Conservation (phyloP, 2,797 vertebrate genomes). For the Oreonectes daqikongensis region DNA sequence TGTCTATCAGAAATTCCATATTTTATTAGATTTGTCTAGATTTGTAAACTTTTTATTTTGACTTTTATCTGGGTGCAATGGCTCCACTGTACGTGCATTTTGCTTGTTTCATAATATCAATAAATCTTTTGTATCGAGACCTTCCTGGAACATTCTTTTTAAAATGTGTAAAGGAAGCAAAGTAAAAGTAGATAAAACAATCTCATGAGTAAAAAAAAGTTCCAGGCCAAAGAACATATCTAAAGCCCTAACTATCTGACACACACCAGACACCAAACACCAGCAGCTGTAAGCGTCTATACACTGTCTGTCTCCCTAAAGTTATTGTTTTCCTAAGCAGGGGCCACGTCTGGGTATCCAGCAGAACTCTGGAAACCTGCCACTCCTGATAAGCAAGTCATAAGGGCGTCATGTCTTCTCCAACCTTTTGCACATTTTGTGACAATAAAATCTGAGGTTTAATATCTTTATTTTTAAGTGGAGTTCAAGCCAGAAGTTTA, state of each 20-base stretch:
- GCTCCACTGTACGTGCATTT: background rate
- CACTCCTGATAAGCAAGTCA: background rate
- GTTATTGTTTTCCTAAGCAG: constrained; percentile 25
- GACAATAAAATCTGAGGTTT: too few species aligned
- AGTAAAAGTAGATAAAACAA: background rate
- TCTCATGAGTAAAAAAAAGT: background rate
- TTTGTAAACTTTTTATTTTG: too few species aligned
- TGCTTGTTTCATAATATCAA: background rate
- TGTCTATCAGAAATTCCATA: too few species aligned
- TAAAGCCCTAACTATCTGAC: constrained; percentile 9
- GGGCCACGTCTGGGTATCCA: constrained; percentile 6
- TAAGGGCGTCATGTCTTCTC: background rate
- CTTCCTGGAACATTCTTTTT: background rate
- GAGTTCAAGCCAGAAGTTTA: too few species aligned
- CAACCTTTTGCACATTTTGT: background rate
- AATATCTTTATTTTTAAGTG: too few species aligned
- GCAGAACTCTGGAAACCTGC: constrained; percentile 1
- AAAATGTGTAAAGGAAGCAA: background rate
- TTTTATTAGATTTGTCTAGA: too few species aligned
- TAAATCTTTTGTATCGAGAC: background rate
- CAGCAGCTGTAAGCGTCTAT: constrained; percentile 5
- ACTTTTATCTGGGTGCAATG: too few species aligned
- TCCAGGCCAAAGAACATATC: constrained; percentile 19
- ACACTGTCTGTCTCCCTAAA: constrained; percentile 25
- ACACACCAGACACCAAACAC: constrained; percentile 15